A percentile compares a stretch with the other conserved stretches of the same genome.
These are phyloP conservation scores for Hexactinellida sp. DNA, from an alignment of 37 sponge, comb jelly and placozoan species.

Conservation along the genomic window DNA sequence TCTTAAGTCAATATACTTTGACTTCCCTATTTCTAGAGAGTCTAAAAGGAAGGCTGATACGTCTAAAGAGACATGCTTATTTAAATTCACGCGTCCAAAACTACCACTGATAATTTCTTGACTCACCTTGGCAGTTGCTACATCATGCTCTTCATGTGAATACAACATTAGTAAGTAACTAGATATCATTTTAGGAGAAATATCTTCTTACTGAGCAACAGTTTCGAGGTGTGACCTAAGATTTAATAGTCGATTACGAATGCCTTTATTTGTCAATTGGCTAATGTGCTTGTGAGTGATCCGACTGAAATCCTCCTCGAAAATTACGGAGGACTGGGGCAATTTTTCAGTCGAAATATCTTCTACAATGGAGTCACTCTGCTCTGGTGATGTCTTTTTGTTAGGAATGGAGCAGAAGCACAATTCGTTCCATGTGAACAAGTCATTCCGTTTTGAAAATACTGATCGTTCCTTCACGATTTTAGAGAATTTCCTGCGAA, in stretches of 20 bases:
- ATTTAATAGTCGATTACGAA: too few relatives aligned
- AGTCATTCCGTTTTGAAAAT: not conserved
- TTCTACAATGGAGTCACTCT: too few relatives aligned
- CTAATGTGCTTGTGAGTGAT: too few relatives aligned
- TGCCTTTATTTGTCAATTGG: too few relatives aligned
- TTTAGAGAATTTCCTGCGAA: not conserved
- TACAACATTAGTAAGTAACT: not conserved
- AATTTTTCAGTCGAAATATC: too few relatives aligned
- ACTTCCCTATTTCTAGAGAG: too few relatives aligned
- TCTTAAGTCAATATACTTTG: not conserved
- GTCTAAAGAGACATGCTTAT: not conserved
- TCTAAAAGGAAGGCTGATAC: not conserved
- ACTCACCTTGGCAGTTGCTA: not conserved
- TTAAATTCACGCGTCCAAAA: not conserved
- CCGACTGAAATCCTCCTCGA: too few relatives aligned
- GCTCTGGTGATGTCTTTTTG: too few relatives aligned
- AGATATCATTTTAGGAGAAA: not conserved
- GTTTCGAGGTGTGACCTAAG: too few relatives aligned
- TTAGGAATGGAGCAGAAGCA: not conserved
- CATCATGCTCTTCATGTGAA: not conserved
- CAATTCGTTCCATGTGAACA: not conserved
- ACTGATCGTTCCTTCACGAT: not conserved
- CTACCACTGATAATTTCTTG: not conserved
- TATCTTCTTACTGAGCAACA: too few relatives aligned
- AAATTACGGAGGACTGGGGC: too few relatives aligned